Evolutionary conservation across 2,113 vertebrate genomes (phyloP), one percentile per base, ranked within the genome.

Genomic region (Coturnix japonica): DNA sequence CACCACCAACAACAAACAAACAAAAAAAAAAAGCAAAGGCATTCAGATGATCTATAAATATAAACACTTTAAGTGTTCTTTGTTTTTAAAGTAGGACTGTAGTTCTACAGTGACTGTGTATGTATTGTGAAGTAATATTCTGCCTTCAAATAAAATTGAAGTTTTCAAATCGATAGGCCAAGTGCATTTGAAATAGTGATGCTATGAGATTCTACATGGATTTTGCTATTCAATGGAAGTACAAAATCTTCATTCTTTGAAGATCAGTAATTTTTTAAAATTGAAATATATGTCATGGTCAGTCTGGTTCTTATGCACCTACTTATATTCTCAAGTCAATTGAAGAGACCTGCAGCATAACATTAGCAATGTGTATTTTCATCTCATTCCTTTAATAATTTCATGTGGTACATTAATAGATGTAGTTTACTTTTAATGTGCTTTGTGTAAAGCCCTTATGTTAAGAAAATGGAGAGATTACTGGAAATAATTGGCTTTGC

Each of bases 131-230:
- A 93, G 78, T 95, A 96, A 89, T 86, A 86, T 25, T 81, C 39
- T 66, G 95, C 41, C 81, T 95, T 94, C 69, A 92, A 96, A 95
- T 91, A 97, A 97, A 95, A 97, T 94, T 71, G 95, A 11, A 94
- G 69, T 96, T 97, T 96, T 94, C 77, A 87, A 95, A 89, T 81
- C 91, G 79, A 94, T 97, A 84, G 95, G 92, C 51, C 3, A 69
- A 94, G 39, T 94, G 76, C 75, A 87, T 96, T 96, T 90, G 94
- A 94, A 96, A 94, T 90, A 64, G 95, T 81, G 86, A 96, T 22
- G 82, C 51, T 87, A 41, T 49, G 91, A 91, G 83, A 84, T 97
- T 94, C 79, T 94, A 66, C 93, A 96, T 94, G 70, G 96, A 53
- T 81, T 46, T 95, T 87, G 78, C 72, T 72, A 61, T 61, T 47